Percentiles rank a stretch among this genome's conserved stretches.
These are phyloP conservation scores for Bombus confusus DNA, from an alignment of 1,140 invertebrate species.

Conservation along the genomic window DNA sequence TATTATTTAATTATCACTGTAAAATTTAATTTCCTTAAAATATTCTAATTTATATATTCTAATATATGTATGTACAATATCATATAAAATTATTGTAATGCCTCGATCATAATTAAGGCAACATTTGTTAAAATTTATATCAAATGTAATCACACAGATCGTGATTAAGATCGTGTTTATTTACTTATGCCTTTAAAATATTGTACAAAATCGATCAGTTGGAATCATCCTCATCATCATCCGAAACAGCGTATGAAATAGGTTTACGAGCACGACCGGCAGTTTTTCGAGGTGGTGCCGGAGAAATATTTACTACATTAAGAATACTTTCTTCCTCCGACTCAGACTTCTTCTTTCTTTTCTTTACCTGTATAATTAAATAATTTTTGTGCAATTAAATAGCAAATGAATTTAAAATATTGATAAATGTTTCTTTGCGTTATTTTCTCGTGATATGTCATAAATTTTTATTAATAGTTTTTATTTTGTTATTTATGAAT, in stretches of 20 bases:
- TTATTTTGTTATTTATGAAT: constrained; percentile 5
- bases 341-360: constrained; percentile 69
- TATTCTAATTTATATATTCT: constrained; percentile 17
- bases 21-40: constrained; percentile 31
- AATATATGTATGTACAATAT: constrained; percentile 63
- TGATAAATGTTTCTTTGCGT: background rate
- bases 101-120: constrained; percentile 22
- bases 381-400: background rate
- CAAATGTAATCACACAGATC: constrained; percentile 35
- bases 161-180: constrained; percentile 28
- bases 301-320: constrained; percentile 53
- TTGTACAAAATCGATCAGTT: constrained; percentile 59
- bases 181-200: constrained; percentile 25
- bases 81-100: constrained; percentile 57
- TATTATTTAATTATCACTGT: constrained; percentile 34
- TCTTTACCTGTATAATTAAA: constrained; percentile 65
- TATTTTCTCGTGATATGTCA: background rate
- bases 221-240: constrained; percentile 72
- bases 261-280: constrained; percentile 71
- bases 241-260: constrained; percentile 72
- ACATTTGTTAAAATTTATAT: constrained; percentile 32
- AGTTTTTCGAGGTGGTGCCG: constrained; percentile 57
- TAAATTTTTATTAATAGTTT: background rate
- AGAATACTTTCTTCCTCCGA: constrained; percentile 61
- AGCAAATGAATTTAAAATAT: background rate